Evolutionary conservation across 2,113 vertebrate species (phyloP).

Genomic region (Heptranchias perlo): DNA sequence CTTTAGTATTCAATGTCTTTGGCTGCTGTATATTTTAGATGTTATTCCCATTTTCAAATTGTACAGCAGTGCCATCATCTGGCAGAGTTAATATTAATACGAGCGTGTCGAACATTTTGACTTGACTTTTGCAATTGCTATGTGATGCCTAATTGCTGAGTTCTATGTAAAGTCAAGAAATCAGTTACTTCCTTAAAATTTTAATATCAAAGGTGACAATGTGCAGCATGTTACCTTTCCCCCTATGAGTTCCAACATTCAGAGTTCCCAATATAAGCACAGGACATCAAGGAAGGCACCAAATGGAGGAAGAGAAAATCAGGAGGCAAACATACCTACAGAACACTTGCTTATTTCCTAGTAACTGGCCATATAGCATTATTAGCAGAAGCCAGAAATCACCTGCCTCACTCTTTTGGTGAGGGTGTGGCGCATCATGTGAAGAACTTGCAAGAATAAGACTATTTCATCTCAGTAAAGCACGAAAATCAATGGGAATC

Average conservation of each 20-base stretch:
- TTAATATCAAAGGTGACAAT: neutral
- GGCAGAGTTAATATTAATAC: neutral
- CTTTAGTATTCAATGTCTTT: constrained; percentile 6
- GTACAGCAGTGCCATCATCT: constrained; percentile 37
- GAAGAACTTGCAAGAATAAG: neutral
- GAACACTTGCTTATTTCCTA: neutral
- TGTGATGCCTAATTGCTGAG: too few relatives aligned
- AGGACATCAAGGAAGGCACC: neutral
- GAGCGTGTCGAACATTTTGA: neutral
- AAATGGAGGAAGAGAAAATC: neutral
- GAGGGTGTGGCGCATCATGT: neutral
- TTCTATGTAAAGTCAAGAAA: neutral
- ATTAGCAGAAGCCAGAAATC: neutral
- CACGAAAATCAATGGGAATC: neutral
- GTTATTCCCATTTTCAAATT: neutral
- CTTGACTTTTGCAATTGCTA: neutral
- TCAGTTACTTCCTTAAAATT: neutral
- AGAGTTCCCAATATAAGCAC: neutral
- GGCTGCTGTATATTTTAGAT: constrained; percentile 7
- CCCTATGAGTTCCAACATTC: neutral
- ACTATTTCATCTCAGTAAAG: neutral
- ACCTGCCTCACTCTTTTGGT: neutral
- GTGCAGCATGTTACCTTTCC: neutral
- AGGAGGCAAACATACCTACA: neutral
- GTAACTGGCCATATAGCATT: neutral